Evolutionary conservation across 2,888 invertebrate genomes (phyloP).

Genomic region (Chorisops tibialis): DNA sequence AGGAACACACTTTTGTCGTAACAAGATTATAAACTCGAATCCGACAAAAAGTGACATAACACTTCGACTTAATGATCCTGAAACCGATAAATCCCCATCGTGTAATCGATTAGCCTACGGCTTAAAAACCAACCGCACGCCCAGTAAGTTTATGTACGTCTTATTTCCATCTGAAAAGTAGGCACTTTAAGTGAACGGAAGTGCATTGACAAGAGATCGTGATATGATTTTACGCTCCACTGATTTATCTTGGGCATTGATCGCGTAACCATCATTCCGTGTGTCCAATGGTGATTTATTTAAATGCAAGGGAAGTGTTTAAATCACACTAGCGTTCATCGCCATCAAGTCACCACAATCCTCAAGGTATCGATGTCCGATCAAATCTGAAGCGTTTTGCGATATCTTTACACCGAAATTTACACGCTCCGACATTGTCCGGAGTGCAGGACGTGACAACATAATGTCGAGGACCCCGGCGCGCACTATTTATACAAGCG

Average conservation of each 20-base stretch:
- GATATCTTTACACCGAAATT: not conserved
- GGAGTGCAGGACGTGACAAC: slow-evolving; percentile 14
- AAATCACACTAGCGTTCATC: slow-evolving; percentile 27
- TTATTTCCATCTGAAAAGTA: too few species aligned
- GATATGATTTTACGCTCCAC: slow-evolving; percentile 30
- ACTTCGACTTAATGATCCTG: too few species aligned
- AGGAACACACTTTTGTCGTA: too few species aligned
- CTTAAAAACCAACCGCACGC: too few species aligned
- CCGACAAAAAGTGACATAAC: too few species aligned
- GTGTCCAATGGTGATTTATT: slow-evolving; percentile 29
- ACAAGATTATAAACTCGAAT: too few species aligned
- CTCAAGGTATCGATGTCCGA: not conserved
- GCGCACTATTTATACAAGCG: slow-evolving; percentile 15
- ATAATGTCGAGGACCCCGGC: slow-evolving; percentile 4
- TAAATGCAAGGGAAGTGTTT: slow-evolving; percentile 32
- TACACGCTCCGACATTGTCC: slow-evolving; percentile 8
- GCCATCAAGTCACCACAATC: slow-evolving; percentile 5
- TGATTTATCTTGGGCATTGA: slow-evolving; percentile 25
- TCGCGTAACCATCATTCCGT: slow-evolving; percentile 9
- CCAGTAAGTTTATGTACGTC: too few species aligned
- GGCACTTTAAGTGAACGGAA: slow-evolving; percentile 22
- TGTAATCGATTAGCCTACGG: too few species aligned
- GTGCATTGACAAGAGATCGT: slow-evolving; percentile 25
- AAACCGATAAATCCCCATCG: too few species aligned
- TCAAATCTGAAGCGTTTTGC: not conserved